Conservation (phyloP, 2,888 invertebrate species). For the Scrobipalpa costella region DNA sequence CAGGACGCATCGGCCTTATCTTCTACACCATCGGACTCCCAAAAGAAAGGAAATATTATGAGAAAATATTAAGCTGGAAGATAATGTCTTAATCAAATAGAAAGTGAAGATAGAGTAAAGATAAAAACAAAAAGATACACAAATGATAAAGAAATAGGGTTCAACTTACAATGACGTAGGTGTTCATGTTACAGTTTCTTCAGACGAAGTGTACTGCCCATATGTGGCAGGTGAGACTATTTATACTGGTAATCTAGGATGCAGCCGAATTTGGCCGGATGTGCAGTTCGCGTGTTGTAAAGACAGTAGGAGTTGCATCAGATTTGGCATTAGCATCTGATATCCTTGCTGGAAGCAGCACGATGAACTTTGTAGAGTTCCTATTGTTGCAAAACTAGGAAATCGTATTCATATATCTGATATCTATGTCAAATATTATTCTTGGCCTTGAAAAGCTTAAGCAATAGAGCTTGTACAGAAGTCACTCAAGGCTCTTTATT, state of each 20-base stretch:
- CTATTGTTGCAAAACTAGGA: conserved; percentile 11
- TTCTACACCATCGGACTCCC: no score
- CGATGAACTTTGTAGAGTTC: conserved; percentile 10
- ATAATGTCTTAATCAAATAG: background rate
- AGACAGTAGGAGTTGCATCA: conserved; percentile 37
- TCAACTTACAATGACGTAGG: conserved; percentile 67
- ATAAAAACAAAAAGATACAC: background rate
- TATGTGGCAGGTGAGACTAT: conserved; percentile 21
- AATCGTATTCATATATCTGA: conserved; percentile 1
- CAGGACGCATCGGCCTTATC: no score
- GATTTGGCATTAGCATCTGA: conserved; percentile 37
- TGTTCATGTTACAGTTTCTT: conserved; percentile 62
- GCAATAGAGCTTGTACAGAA: no score
- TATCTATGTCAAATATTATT: no score
- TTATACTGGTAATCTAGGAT: conserved; percentile 30
- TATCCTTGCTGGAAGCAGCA: conserved; percentile 41
- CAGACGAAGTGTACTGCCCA: conserved; percentile 60
- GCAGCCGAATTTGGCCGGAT: conserved; percentile 32
- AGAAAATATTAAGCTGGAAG: no score
- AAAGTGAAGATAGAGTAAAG: background rate
- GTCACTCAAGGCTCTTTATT: no score
- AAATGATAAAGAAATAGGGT: background rate
- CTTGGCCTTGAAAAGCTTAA: no score
- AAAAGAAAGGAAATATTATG: no score
- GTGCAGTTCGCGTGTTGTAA: conserved; percentile 31